Evolutionary conservation across 1,140 invertebrate species (phyloP), one percentile per base, ranked within the genome.

Genomic region (Drosophila chauvacae): DNA sequence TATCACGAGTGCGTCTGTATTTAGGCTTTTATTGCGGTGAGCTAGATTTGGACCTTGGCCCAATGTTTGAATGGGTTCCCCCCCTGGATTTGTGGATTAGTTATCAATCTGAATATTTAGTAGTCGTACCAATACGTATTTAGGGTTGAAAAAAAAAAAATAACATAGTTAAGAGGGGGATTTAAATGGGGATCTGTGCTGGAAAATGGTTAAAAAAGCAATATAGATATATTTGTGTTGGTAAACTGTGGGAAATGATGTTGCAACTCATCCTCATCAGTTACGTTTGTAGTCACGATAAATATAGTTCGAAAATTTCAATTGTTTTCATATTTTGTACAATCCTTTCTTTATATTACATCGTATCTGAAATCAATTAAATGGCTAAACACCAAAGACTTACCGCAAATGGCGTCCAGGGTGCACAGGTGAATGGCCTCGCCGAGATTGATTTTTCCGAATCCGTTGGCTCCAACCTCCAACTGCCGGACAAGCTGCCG

Each of bases 321-420:
- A 10, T 47, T 26, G 5, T 47, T 26, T 7, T 16, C 1, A 5
- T 9, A 23, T 16, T 16, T 26, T 26, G 5, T 6, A 18, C 2
- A 30, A 18, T 30, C n/a, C 0, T 7, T 44, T 39, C 14, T 30
- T 7, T 6, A 16, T 39, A 11, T 20, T 2, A 11, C 7, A 9
- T n/a, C 0, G 16, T 9, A n/a, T 50, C 14, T n/a, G 9, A 28
- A 0, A 13, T 7, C 11, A 30, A 33, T 18, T 3, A 13, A 33
- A 18, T 50, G 4, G 7, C 14, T 10, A 11, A 10, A 50, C 9
- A 7, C 1, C 2, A 1, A 14, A 3, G 4, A 55, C 92, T 93
- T 87, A 95, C 95, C 96, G 91, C 95, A 96, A 70, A 97, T 96
- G 58, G 96, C 94, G 84, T 97, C 96, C 65, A 97, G 86, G 33